Evolutionary conservation across 2,113 vertebrate genomes (phyloP).

Genomic region (Xyrauchen texanus): DNA sequence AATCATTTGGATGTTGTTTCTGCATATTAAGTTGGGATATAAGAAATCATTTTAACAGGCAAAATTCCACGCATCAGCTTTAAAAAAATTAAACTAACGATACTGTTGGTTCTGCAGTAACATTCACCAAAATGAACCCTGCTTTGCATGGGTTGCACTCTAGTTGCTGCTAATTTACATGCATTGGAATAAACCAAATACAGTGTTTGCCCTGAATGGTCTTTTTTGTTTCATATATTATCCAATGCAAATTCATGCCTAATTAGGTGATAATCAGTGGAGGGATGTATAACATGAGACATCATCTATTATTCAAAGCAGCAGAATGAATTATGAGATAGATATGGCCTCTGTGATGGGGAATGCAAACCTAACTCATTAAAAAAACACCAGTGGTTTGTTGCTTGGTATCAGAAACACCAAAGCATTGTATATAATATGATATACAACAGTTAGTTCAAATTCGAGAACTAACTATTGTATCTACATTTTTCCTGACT

Average conservation of each 20-base stretch:
- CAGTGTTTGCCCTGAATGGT: neutral
- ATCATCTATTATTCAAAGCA: constrained; percentile 19
- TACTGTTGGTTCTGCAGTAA: too few species aligned
- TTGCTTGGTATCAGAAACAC: neutral
- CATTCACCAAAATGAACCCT: neutral
- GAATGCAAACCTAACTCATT: neutral
- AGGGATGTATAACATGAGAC: neutral
- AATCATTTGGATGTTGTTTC: too few species aligned
- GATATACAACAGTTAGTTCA: too few species aligned
- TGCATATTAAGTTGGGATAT: too few species aligned
- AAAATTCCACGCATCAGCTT: too few species aligned
- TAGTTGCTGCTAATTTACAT: neutral
- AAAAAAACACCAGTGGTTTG: too few species aligned
- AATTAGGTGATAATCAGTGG: constrained; percentile 5
- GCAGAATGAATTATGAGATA: neutral
- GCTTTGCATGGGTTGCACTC: neutral
- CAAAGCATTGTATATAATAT: neutral
- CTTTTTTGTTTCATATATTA: neutral
- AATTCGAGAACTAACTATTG: too few species aligned
- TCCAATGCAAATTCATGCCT: constrained; percentile 5
- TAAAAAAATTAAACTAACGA: too few species aligned
- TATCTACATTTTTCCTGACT: too few species aligned
- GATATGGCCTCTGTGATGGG: neutral
- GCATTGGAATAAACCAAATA: neutral
- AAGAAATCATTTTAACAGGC: too few species aligned